These are phyloP conservation scores for Sebastes hubbsi DNA, from an alignment of 2,797 vertebrate genomes.

Conservation along the genomic window DNA sequence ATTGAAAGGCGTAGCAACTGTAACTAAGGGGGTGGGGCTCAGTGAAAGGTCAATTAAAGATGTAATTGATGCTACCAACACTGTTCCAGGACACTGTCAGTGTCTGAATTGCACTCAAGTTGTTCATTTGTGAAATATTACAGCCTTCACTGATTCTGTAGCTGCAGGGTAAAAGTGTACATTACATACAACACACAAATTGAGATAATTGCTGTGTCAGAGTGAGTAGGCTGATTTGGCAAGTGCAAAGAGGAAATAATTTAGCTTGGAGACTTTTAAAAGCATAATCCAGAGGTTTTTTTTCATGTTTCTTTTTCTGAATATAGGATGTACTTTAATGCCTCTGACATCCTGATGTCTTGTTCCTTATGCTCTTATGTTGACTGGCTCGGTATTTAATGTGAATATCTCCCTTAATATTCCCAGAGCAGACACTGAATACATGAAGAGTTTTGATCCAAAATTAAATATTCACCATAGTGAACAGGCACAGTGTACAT, in stretches of 20 bases:
- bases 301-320: constrained; percentile 28
- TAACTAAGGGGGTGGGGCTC: neutral
- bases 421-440: neutral
- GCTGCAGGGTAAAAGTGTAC: constrained; percentile 38
- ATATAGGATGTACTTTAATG: constrained; percentile 23
- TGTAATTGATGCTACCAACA: neutral
- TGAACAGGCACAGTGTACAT: neutral
- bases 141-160: constrained; percentile 10
- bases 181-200: constrained; percentile 26
- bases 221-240: constrained; percentile 58
- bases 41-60: neutral
- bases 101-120: neutral
- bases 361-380: neutral
- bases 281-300: constrained; percentile 10
- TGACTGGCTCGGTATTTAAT: neutral
- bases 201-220: constrained; percentile 43
- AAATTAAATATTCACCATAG: neutral
- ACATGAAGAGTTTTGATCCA: neutral
- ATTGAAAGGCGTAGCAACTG: neutral
- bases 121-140: constrained; percentile 10
- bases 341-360: constrained; percentile 6
- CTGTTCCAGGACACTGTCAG: neutral
- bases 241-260: constrained; percentile 36
- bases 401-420: neutral
- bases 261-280: constrained; percentile 35